These are phyloP conservation scores for Sorex araneus DNA, from an alignment of 2,113 vertebrate genomes.

Conservation along the genomic window DNA sequence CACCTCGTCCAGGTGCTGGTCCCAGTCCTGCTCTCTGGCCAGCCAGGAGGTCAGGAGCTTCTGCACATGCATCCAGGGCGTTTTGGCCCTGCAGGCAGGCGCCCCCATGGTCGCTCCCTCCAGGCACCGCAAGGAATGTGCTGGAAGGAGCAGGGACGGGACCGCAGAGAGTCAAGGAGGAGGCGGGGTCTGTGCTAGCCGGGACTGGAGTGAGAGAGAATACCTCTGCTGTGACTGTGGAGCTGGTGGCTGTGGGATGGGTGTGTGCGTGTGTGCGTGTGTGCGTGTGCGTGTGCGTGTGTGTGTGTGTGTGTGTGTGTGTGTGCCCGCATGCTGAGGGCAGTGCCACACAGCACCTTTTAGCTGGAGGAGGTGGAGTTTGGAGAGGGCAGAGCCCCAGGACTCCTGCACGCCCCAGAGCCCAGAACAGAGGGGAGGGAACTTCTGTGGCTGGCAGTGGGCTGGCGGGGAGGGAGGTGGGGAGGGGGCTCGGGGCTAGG, in stretches of 20 bases:
- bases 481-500: neutral
- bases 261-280: neutral
- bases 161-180: neutral
- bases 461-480: neutral
- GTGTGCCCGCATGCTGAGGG: neutral
- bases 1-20: conserved; percentile 85
- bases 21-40: conserved; percentile 79
- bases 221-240: neutral
- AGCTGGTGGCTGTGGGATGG: neutral
- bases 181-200: neutral
- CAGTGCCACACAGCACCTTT: conserved; percentile 10
- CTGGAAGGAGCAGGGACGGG: neutral
- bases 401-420: conserved; percentile 5
- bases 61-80: conserved; percentile 83
- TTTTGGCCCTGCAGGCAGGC: conserved; percentile 75
- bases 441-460: neutral
- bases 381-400: conserved; percentile 3
- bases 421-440: neutral
- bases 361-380: conserved; percentile 57
- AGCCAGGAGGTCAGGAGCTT: conserved; percentile 81
- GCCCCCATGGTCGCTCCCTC: conserved; percentile 83
- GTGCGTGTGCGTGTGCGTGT: neutral
- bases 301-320: neutral
- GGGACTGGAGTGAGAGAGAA: neutral
- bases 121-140: neutral